Evolutionary conservation across 2,888 invertebrate genomes (phyloP).

Genomic region (Melolontha melolontha): DNA sequence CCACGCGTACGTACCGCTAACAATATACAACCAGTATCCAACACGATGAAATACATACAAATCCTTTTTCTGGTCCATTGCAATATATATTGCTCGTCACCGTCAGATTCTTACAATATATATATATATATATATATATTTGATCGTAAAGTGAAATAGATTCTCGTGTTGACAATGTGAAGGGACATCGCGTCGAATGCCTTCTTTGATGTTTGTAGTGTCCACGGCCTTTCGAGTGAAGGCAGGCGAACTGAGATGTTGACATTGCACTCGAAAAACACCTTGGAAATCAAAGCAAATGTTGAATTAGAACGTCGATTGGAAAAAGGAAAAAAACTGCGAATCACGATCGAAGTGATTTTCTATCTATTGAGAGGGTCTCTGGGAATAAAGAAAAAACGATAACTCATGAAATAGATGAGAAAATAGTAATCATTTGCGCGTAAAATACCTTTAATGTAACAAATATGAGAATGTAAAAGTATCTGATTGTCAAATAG

Average conservation of each 20-base stretch:
- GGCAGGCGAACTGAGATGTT: slow-evolving; percentile 48
- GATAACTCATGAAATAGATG: neutral
- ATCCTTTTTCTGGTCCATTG: slow-evolving; percentile 30
- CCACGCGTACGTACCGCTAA: neutral
- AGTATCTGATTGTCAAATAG: no score
- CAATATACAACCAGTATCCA: slow-evolving; percentile 18
- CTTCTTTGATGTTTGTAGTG: slow-evolving; percentile 49
- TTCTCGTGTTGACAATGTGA: slow-evolving; percentile 46
- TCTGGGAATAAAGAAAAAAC: neutral
- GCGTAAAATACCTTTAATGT: no score
- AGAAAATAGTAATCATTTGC: no score
- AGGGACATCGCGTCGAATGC: slow-evolving; percentile 37
- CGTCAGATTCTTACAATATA: slow-evolving; percentile 28
- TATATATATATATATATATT: no score
- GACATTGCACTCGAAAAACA: slow-evolving; percentile 51
- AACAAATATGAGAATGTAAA: no score
- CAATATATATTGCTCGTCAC: slow-evolving; percentile 40
- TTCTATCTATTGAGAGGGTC: slow-evolving; percentile 21
- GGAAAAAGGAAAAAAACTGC: slow-evolving; percentile 2
- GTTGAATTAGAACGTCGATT: slow-evolving; percentile 43
- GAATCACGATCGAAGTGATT: slow-evolving; percentile 30
- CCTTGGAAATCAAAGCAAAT: slow-evolving; percentile 47
- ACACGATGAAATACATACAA: slow-evolving; percentile 21
- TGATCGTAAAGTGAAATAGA: slow-evolving; percentile 48
- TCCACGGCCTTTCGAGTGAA: slow-evolving; percentile 47